Evolutionary conservation across 2,797 vertebrate genomes (phyloP).

Genomic region (Falco peregrinus): DNA sequence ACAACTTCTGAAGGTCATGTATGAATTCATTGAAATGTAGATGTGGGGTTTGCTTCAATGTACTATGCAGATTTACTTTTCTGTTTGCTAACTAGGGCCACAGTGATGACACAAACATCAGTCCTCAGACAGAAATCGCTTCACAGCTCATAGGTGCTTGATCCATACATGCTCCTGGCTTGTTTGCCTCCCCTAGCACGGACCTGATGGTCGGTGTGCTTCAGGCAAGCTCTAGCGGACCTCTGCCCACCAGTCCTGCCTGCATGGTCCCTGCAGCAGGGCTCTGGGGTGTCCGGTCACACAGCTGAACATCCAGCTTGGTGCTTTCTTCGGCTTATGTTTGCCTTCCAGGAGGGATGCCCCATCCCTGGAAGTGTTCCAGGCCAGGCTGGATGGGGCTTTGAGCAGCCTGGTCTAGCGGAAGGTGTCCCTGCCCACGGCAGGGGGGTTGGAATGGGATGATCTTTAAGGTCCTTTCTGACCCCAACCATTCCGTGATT

Average conservation of each 20-base stretch:
- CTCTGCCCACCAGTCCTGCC: not conserved
- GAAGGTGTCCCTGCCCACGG: not conserved
- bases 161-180: not conserved
- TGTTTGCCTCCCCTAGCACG: not conserved
- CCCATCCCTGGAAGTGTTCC: not conserved
- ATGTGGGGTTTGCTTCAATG: not conserved
- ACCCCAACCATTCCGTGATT: fast-evolving
- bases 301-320: not conserved
- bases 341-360: not conserved
- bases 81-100: not conserved
- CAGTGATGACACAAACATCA: not conserved
- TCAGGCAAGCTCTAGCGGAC: not conserved
- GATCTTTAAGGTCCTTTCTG: not conserved
- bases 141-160: fast-evolving
- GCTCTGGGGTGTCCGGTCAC: not conserved
- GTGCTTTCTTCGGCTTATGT: not conserved
- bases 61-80: not conserved
- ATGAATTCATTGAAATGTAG: not conserved
- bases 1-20: not conserved
- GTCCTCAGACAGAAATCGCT: not conserved
- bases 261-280: fast-evolving
- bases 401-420: not conserved
- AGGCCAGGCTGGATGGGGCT: not conserved
- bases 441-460: not conserved
- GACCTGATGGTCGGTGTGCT: not conserved